Conservation (phyloP, 2,888 invertebrate species). For the Graphium colonna region DNA sequence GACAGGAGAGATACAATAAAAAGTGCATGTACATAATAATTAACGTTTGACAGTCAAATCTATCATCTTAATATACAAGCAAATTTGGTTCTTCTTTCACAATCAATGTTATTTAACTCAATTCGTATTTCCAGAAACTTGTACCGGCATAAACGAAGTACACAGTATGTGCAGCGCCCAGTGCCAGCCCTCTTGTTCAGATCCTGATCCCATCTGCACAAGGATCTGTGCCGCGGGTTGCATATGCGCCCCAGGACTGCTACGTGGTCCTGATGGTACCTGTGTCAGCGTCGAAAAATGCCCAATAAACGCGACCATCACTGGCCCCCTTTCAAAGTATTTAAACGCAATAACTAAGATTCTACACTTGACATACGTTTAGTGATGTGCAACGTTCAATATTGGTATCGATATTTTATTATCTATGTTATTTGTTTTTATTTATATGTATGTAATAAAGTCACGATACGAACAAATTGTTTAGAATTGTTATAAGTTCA, state of each 20-base stretch:
- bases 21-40: too few species aligned
- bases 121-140: conserved; percentile 51
- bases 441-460: too few species aligned
- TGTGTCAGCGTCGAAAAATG: conserved; percentile 63
- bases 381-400: conserved; percentile 1
- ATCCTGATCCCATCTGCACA: conserved; percentile 63
- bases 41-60: too few species aligned
- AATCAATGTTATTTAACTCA: too few species aligned
- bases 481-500: too few species aligned
- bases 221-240: conserved; percentile 58
- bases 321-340: conserved; percentile 48
- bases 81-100: too few species aligned
- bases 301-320: conserved; percentile 45
- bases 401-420: neutral
- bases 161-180: conserved; percentile 58
- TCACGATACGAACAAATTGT: too few species aligned
- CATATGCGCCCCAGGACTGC: conserved; percentile 55
- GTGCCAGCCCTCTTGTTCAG: conserved; percentile 60
- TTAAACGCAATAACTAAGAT: conserved; percentile 29
- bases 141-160: conserved; percentile 58
- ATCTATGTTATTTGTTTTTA: too few species aligned
- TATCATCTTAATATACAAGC: too few species aligned
- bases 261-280: conserved; percentile 48
- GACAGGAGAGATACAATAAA: too few species aligned
- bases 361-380: conserved; percentile 32